These are phyloP conservation scores for Eumaeus atala DNA, from an alignment of 1,140 invertebrate genomes.

Conservation along the genomic window DNA sequence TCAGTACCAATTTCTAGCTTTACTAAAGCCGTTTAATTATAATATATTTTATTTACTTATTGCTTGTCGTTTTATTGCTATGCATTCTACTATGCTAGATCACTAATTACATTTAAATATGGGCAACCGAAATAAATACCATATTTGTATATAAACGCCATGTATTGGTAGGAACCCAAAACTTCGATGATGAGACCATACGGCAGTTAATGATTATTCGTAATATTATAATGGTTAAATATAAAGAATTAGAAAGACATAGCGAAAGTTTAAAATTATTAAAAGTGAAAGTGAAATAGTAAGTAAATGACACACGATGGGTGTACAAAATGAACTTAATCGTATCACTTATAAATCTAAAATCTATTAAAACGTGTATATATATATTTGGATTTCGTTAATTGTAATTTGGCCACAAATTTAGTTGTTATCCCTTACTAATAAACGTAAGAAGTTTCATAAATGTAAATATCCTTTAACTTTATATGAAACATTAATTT, in stretches of 20 bases:
- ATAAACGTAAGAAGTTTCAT: slow-evolving; percentile 54
- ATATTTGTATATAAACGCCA: slow-evolving; percentile 13
- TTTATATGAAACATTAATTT: slow-evolving; percentile 66
- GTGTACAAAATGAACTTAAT: slow-evolving; percentile 13
- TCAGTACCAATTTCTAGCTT: slow-evolving; percentile 67
- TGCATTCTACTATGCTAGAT: slow-evolving; percentile 47
- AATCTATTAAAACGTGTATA: slow-evolving; percentile 59
- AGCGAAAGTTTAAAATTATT: slow-evolving; percentile 2
- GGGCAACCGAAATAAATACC: slow-evolving; percentile 24
- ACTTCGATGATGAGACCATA: slow-evolving; percentile 4
- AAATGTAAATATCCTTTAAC: slow-evolving; percentile 62
- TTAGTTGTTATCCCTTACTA: slow-evolving; percentile 55
- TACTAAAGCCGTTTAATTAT: slow-evolving; percentile 56
- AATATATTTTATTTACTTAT: slow-evolving; percentile 53
- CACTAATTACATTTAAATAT: slow-evolving; percentile 33
- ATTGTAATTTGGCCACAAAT: slow-evolving; percentile 71
- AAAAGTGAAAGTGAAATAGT: not conserved
- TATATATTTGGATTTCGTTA: slow-evolving; percentile 70
- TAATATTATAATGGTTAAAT: not conserved
- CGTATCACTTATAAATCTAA: slow-evolving; percentile 33
- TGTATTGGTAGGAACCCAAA: slow-evolving; percentile 3
- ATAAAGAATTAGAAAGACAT: not conserved
- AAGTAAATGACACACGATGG: slow-evolving; percentile 9
- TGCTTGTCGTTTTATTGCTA: slow-evolving; percentile 67
- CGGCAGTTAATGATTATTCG: slow-evolving; percentile 4